Conservation (phyloP, 2,797 vertebrate genomes). For the Varecia variegata region DNA sequence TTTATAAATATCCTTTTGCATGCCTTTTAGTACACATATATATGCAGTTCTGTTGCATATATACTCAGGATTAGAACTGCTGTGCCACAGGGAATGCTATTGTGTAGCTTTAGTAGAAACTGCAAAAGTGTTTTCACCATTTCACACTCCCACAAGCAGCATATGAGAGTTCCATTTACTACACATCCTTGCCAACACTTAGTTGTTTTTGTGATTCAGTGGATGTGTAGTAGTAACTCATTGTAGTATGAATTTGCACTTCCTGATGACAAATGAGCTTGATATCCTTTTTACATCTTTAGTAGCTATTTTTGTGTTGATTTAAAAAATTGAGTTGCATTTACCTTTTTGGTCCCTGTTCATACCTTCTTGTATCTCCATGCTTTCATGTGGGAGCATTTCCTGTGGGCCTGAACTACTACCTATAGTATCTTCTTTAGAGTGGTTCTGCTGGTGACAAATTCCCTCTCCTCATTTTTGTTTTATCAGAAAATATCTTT, state of each 20-base stretch:
- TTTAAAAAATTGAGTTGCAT: background rate
- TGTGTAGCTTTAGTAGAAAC: background rate
- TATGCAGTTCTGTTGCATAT: background rate
- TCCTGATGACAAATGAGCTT: conserved; percentile 16
- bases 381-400: background rate
- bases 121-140: background rate
- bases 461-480: background rate
- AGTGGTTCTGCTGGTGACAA: background rate
- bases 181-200: background rate
- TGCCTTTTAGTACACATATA: background rate
- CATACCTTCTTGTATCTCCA: background rate
- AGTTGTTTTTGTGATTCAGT: background rate
- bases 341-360: background rate
- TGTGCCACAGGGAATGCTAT: background rate
- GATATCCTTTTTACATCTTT: background rate
- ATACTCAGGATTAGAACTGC: background rate
- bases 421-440: background rate
- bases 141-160: background rate
- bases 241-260: conserved; percentile 40
- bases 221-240: background rate
- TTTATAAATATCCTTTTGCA: background rate
- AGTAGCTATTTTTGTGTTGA: background rate
- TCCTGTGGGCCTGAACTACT: background rate
- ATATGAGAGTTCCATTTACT: background rate
- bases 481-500: conserved; percentile 44